Evolutionary conservation across 2,888 invertebrate species (phyloP).

Genomic region (Sarcophaga carnaria): DNA sequence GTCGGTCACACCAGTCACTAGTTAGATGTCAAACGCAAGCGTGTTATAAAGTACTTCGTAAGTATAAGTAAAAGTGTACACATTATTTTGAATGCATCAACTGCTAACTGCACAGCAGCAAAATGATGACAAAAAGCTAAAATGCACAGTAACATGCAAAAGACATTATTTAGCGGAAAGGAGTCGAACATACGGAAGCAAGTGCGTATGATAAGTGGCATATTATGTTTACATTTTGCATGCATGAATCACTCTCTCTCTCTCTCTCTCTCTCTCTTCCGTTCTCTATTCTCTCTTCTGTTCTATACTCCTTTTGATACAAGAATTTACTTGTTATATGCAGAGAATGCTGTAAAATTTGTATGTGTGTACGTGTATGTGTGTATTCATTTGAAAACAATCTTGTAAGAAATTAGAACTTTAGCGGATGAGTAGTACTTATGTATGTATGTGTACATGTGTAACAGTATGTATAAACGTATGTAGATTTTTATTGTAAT

Average conservation of each 20-base stretch:
- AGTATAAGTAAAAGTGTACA: no score
- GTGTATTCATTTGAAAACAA: neutral
- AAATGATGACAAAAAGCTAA: constrained; percentile 20
- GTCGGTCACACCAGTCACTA: no score
- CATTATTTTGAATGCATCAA: neutral
- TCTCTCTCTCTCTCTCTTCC: neutral
- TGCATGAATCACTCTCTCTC: neutral
- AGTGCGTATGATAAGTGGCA: constrained; percentile 61
- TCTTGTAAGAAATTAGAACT: constrained; percentile 37
- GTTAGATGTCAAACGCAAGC: no score
- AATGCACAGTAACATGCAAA: constrained; percentile 53
- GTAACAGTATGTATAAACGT: neutral
- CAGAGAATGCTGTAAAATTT: neutral
- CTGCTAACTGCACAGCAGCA: neutral
- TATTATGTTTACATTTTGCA: constrained; percentile 57
- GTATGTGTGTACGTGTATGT: neutral
- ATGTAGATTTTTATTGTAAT: constrained; percentile 28
- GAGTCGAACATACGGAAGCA: constrained; percentile 43
- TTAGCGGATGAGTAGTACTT: neutral
- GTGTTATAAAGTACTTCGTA: no score
- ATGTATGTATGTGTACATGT: no score
- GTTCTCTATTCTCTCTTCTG: neutral
- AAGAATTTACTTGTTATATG: neutral
- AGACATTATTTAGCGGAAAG: constrained; percentile 47
- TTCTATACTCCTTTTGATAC: neutral